Percentiles rank a stretch among this genome's conserved stretches.
Evolutionary conservation across 2,797 vertebrate species (phyloP).

Genomic region (Synanceia verrucosa): DNA sequence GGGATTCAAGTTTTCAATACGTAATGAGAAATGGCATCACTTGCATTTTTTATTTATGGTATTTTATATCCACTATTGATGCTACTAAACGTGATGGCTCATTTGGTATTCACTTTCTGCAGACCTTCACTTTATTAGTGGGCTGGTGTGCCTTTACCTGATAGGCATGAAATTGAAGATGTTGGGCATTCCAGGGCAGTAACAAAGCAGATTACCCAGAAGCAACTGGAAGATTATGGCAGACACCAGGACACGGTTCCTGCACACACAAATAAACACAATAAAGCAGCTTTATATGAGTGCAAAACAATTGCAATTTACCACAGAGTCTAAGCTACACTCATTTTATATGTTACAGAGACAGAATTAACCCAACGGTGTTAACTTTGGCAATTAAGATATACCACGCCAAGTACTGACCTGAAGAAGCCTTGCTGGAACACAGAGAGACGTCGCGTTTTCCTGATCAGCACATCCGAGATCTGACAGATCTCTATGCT

Average conservation of each 20-base stretch:
- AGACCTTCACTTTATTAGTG: too few relatives aligned
- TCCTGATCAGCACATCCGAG: constrained; percentile 89
- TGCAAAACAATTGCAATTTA: too few relatives aligned
- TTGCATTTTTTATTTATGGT: too few relatives aligned
- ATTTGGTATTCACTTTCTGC: too few relatives aligned
- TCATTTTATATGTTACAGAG: not conserved
- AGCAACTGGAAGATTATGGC: constrained; percentile 90
- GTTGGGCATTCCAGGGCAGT: constrained; percentile 92
- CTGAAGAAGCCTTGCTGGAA: constrained; percentile 91
- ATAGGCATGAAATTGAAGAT: constrained; percentile 95
- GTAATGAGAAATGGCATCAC: too few relatives aligned
- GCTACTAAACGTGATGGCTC: too few relatives aligned
- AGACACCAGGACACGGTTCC: constrained; percentile 85
- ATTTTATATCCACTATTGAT: too few relatives aligned
- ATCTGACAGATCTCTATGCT: constrained; percentile 94
- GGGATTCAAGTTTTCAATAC: not conserved
- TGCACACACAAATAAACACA: constrained; percentile 50
- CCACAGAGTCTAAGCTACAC: too few relatives aligned
- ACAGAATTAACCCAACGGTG: not conserved
- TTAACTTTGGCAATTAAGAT: not conserved
- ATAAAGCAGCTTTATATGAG: too few relatives aligned
- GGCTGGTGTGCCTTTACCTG: constrained; percentile 78
- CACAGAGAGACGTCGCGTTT: constrained; percentile 88
- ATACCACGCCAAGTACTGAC: constrained; percentile 56
- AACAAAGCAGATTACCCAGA: constrained; percentile 90